Evolutionary conservation across 2,113 vertebrate species (phyloP), one percentile per base, ranked within the genome.

Genomic region (Engystomops pustulosus): DNA sequence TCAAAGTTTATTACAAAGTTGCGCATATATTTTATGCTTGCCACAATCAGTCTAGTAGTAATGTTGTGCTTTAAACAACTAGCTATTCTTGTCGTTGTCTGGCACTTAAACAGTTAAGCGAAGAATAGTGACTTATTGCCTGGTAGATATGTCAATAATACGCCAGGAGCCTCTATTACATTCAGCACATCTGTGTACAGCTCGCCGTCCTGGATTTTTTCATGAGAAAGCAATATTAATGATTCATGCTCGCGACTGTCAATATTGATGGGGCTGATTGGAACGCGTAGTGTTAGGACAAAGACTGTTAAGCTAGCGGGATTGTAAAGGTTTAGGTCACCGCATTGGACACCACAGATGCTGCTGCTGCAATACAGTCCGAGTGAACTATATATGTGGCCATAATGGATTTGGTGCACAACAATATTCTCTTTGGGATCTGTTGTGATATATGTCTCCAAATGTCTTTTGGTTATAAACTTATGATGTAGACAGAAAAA

Each of bases 141-240:
- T 41, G 77, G n/a, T 20, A 27, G 34, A 44, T 23, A 65, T 67
- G 58, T 79, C 77, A 79, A 79, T 79, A 79, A 32, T 32, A 30
- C 6, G 55, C 77, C 77, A 47, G 58, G 27, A 32, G 77, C 77
- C 41, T 47, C 77, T 47, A 79, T 65, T 62, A 27, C 23, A 79
- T 67, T 79, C 32, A 79, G n/a, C 23, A 47, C 77, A 45, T 67
- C 41, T 12, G 20, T 32, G 58, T 62, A 67, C 58, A 45, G 55
- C 58, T 67, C 20, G 17, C 51, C 47, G 34, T 41, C 34, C 58
- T 45, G 58, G 30, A 55, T 58, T n/a, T 58, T 78, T 79, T 25
- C 32, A 79, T 45, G 77, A 65, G 58, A 67, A 62, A 47, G 77
- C 77, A 79, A 65, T 79, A 79, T 62, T 67, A 62, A 79, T 67